Evolutionary conservation across 2,888 invertebrate genomes (phyloP).

Genomic region (Pristionchus fissidentatus): DNA sequence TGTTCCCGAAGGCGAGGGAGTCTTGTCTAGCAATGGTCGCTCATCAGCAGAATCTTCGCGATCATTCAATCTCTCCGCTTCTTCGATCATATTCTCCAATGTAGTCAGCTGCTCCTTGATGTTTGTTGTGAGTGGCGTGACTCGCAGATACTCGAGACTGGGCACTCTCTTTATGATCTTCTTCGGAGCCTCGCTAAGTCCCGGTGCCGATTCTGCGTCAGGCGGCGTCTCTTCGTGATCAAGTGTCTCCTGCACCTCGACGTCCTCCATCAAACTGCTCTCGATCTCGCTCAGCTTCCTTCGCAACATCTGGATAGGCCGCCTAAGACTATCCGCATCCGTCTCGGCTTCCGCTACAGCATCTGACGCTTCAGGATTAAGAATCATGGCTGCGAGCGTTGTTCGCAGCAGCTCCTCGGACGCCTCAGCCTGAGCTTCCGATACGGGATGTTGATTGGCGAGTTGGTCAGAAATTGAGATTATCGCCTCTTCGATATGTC

Average conservation of each 20-base stretch:
- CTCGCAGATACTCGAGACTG: constrained; percentile 62
- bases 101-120: constrained; percentile 61
- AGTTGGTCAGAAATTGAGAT: constrained; percentile 66
- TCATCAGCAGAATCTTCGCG: constrained; percentile 32
- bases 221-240: constrained; percentile 48
- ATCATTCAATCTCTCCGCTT: constrained; percentile 48
- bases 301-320: constrained; percentile 63
- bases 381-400: constrained; percentile 70
- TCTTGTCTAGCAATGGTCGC: constrained; percentile 44
- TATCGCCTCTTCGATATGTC: constrained; percentile 68
- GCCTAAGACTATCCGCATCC: constrained; percentile 57
- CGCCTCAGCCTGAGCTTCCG: constrained; percentile 68
- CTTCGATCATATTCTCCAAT: constrained; percentile 63
- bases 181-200: constrained; percentile 39
- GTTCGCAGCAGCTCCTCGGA: constrained; percentile 71
- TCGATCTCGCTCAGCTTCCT: constrained; percentile 66
- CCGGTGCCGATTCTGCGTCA: constrained; percentile 50
- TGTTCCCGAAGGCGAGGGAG: neutral
- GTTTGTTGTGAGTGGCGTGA: constrained; percentile 64
- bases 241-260: constrained; percentile 61
- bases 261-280: constrained; percentile 67
- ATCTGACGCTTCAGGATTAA: constrained; percentile 60
- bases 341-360: constrained; percentile 53
- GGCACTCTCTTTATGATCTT: constrained; percentile 59
- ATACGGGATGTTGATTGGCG: constrained; percentile 58